A percentile compares a stretch with the other conserved stretches of the same genome.
phyloP scores from a whole-genome alignment of 2,113 vertebrate species.

The Xyliphius kryptos region DNA sequence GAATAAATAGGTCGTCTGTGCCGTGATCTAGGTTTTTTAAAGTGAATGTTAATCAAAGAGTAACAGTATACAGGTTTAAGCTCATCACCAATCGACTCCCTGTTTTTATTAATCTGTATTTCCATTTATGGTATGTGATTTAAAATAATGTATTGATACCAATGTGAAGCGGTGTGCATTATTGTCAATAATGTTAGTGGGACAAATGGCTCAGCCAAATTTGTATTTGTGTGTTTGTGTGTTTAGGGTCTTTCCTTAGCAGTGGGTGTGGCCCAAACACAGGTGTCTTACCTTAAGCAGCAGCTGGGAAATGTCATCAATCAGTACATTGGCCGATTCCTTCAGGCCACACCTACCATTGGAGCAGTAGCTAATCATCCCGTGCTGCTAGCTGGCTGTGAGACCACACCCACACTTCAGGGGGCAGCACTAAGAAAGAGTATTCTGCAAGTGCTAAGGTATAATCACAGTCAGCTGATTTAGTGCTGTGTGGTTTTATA shows the following conservation, averaged over 20 bases:
- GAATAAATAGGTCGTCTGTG: no score
- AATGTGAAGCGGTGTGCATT: no score
- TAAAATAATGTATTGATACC: no score
- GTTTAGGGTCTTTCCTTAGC: slow-evolving; percentile 80
- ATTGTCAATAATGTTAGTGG: no score
- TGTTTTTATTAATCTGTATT: no score
- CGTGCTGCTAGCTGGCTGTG: slow-evolving; percentile 73
- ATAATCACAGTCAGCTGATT: neutral
- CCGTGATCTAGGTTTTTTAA: no score
- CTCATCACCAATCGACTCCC: no score
- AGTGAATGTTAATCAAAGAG: no score
- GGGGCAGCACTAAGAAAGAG: slow-evolving; percentile 55
- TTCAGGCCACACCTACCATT: slow-evolving; percentile 65
- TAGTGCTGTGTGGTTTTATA: no score
- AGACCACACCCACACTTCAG: slow-evolving; percentile 51
- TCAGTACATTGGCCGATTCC: slow-evolving; percentile 88
- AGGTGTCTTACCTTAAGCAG: slow-evolving; percentile 79
- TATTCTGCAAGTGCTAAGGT: slow-evolving; percentile 64
- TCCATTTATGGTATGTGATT: no score
- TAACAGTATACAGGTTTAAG: no score
- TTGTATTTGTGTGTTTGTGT: neutral
- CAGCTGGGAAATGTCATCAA: slow-evolving; percentile 74
- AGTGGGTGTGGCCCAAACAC: slow-evolving; percentile 73
- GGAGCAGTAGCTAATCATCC: slow-evolving; percentile 73
- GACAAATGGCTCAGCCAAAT: no score